These are phyloP conservation scores for Planococcus citri DNA, from an alignment of 1,140 invertebrate genomes.

Conservation along the genomic window DNA sequence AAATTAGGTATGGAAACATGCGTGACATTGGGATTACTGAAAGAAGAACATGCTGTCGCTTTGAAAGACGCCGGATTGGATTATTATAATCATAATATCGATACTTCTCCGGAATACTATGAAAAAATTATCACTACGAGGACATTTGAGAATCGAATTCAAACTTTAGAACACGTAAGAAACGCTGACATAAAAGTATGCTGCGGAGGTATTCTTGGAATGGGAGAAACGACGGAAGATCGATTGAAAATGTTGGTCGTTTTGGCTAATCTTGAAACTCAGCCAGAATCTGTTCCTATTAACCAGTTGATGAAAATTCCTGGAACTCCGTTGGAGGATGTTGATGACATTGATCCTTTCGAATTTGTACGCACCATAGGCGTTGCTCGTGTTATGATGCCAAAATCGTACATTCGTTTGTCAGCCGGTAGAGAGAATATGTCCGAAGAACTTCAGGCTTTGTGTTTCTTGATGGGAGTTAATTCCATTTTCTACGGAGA, in stretches of 20 bases:
- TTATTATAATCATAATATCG: constrained; percentile 29
- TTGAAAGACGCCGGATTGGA: constrained; percentile 27
- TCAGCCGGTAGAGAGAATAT: constrained; percentile 28
- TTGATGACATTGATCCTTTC: constrained; percentile 23
- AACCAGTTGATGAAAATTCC: constrained; percentile 25
- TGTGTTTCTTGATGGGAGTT: constrained; percentile 28
- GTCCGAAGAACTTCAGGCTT: constrained; percentile 25
- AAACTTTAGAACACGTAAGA: constrained; percentile 27
- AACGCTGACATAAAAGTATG: constrained; percentile 27
- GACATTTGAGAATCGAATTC: constrained; percentile 25
- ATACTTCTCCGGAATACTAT: constrained; percentile 28
- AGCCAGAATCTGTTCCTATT: constrained; percentile 27
- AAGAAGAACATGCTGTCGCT: constrained; percentile 24
- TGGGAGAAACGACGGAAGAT: constrained; percentile 26
- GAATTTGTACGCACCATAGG: constrained; percentile 28
- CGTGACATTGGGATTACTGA: constrained; percentile 27
- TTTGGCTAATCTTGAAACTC: constrained; percentile 24
- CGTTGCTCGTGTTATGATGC: constrained; percentile 28
- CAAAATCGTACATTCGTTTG: constrained; percentile 26
- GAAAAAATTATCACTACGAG: constrained; percentile 27
- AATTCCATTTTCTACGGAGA: constrained; percentile 29
- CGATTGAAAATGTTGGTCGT: constrained; percentile 22
- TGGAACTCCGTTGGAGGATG: constrained; percentile 27
- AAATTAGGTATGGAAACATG: constrained; percentile 28
- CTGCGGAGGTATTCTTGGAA: constrained; percentile 27